These are phyloP conservation scores for Griposia aprilina DNA, from an alignment of 2,888 invertebrate genomes.

Conservation along the genomic window DNA sequence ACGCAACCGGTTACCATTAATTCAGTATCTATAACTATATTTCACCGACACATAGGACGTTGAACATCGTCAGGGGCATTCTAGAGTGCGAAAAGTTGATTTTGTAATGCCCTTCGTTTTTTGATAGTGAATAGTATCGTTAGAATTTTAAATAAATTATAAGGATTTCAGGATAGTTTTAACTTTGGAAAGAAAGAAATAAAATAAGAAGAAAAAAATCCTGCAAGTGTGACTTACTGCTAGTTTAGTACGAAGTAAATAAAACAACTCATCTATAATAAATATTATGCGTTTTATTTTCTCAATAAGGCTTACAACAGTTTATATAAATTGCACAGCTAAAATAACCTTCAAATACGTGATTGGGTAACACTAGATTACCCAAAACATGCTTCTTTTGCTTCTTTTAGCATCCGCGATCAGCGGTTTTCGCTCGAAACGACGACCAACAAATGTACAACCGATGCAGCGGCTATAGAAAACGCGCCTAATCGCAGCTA, in stretches of 20 bases:
- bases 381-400: too few relatives aligned
- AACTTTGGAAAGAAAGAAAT: not conserved
- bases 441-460: not conserved
- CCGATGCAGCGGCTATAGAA: not conserved
- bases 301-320: slow-evolving; percentile 61
- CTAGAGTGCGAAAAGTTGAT: too few relatives aligned
- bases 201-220: not conserved
- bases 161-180: not conserved
- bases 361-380: slow-evolving; percentile 13
- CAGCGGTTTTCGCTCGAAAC: not conserved
- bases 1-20: too few relatives aligned
- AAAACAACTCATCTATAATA: slow-evolving; percentile 56
- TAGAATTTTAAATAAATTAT: not conserved
- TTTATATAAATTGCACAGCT: slow-evolving; percentile 62
- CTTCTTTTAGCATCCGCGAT: not conserved
- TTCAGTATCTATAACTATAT: too few relatives aligned
- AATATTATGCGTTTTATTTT: slow-evolving; percentile 67
- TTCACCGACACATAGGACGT: too few relatives aligned
- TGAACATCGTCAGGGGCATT: too few relatives aligned
- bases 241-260: slow-evolving; percentile 40
- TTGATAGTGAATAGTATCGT: too few relatives aligned
- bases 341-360: slow-evolving; percentile 45
- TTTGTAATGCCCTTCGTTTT: too few relatives aligned
- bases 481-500: not conserved
- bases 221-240: not conserved